A percentile compares a stretch with the other conserved stretches of the same genome.
Evolutionary conservation across 2,797 vertebrate genomes (phyloP).

Genomic region (Halcyon smyrnensis): DNA sequence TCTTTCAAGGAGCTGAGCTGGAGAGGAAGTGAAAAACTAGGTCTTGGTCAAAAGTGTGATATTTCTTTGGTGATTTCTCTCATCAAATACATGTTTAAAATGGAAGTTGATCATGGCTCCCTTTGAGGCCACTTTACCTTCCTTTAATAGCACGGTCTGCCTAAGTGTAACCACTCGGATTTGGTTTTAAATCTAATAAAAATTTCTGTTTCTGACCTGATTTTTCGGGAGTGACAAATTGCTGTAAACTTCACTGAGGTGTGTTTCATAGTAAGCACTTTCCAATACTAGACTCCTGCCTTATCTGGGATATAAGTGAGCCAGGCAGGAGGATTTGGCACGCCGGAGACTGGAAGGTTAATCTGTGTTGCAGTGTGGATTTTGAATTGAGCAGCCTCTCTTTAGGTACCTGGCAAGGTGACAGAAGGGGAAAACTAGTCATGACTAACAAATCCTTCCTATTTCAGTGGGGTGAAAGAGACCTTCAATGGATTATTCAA

Average conservation of each 20-base stretch:
- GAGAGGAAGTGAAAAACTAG: neutral
- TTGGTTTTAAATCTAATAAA: neutral
- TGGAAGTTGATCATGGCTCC: neutral
- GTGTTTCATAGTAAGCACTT: neutral
- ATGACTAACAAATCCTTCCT: neutral
- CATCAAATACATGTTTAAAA: neutral
- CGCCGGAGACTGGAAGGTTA: neutral
- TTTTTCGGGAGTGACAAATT: neutral
- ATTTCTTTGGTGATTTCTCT: neutral
- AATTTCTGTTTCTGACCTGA: neutral
- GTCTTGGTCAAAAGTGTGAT: neutral
- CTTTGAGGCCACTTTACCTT: neutral
- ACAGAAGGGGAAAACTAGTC: neutral
- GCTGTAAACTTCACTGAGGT: neutral
- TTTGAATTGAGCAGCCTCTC: neutral
- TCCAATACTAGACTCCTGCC: neutral
- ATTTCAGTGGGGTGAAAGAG: neutral
- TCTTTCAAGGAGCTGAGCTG: neutral
- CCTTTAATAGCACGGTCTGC: neutral
- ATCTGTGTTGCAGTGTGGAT: neutral
- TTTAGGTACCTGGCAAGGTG: neutral
- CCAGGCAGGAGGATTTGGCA: neutral
- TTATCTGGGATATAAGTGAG: neutral
- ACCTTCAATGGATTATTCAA: neutral
- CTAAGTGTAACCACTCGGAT: neutral